phyloP scores from a whole-genome alignment of 2,888 invertebrate genomes.

The Oscheius sp. region DNA sequence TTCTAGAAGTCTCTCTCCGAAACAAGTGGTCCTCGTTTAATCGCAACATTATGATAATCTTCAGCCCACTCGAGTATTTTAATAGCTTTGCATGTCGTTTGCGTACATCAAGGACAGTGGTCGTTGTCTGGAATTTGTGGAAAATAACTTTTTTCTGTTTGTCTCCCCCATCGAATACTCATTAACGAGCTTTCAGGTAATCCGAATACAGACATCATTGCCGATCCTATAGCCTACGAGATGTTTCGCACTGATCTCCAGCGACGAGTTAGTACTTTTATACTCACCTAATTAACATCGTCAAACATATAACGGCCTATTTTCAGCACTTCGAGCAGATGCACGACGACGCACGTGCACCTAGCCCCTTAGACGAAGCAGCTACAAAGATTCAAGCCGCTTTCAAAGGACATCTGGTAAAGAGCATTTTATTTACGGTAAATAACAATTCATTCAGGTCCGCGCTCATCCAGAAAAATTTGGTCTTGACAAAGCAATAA shows the following conservation, averaged over 20 bases:
- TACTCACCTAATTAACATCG: conserved; percentile 15
- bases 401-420: conserved; percentile 88
- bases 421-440: conserved; percentile 7
- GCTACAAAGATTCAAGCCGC: conserved; percentile 91
- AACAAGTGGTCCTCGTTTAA: not conserved
- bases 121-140: not conserved
- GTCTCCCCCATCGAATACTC: not conserved
- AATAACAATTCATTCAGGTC: conserved; percentile 71
- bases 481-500: conserved; percentile 78
- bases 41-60: conserved; percentile 25
- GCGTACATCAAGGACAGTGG: not conserved
- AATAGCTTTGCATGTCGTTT: conserved; percentile 1
- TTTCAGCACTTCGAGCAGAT: conserved; percentile 25
- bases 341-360: conserved; percentile 25
- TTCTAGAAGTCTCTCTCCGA: no score
- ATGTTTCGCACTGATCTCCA: conserved; percentile 69
- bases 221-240: conserved; percentile 62
- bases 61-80: not conserved
- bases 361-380: conserved; percentile 69
- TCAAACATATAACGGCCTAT: not conserved
- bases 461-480: conserved; percentile 78
- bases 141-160: not conserved
- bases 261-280: conserved; percentile 69
- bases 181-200: conserved; percentile 49
- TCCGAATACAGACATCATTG: conserved; percentile 57